phyloP scores from a whole-genome alignment of 2,888 invertebrate genomes.

The Lamproptera curius region DNA sequence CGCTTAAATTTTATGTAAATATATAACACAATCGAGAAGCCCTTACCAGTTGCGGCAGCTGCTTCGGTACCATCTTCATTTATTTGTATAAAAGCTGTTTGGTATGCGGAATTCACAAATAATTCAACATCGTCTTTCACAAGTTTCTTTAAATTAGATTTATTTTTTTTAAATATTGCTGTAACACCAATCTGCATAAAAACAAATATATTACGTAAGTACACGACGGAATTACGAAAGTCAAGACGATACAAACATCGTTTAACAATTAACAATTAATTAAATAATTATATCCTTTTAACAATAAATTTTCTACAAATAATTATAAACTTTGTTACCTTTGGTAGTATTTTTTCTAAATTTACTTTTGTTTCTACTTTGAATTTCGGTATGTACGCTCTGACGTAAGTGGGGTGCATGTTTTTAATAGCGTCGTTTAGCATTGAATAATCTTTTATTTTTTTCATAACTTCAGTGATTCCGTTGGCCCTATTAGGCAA shows the following conservation, averaged over 20 bases:
- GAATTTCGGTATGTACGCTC: conserved; percentile 86
- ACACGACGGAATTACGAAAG: too few species aligned
- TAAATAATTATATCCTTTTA: too few species aligned
- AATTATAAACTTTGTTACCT: conserved; percentile 59
- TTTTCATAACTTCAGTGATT: conserved; percentile 77
- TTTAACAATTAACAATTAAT: too few species aligned
- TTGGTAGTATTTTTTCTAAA: conserved; percentile 75
- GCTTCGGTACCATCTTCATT: conserved; percentile 93
- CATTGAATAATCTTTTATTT: conserved; percentile 65
- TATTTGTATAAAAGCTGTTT: conserved; percentile 91
- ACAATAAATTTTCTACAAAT: too few species aligned
- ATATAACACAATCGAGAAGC: too few species aligned
- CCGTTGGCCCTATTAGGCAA: conserved; percentile 85
- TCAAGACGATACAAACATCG: not conserved
- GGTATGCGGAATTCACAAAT: conserved; percentile 81
- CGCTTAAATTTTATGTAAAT: too few species aligned
- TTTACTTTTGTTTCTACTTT: conserved; percentile 86
- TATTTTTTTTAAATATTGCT: conserved; percentile 36
- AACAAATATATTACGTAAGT: too few species aligned
- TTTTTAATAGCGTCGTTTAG: conserved; percentile 57
- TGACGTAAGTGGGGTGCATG: conserved; percentile 71
- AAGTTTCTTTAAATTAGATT: conserved; percentile 82
- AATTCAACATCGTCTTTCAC: conserved; percentile 64
- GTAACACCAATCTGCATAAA: conserved; percentile 39
- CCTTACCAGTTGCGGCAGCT: conserved; percentile 87